Evolutionary conservation across 2,113 vertebrate species (phyloP).

Genomic region (Saguinus imperator): DNA sequence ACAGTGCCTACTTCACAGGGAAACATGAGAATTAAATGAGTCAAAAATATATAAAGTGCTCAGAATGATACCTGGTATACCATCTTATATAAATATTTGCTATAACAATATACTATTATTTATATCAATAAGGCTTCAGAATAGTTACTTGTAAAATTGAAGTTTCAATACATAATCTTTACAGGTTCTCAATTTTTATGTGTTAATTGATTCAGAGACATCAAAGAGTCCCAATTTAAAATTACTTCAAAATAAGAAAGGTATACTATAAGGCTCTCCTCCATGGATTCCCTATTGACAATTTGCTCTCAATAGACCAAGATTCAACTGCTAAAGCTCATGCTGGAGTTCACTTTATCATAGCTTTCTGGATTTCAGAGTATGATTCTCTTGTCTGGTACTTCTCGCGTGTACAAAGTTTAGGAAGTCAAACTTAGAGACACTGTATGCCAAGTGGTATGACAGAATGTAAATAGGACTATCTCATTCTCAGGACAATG

Average conservation of each 20-base stretch:
- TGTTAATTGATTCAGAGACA: background rate
- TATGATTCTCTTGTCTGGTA: background rate
- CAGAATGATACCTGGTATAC: background rate
- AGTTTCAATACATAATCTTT: background rate
- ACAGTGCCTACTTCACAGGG: background rate
- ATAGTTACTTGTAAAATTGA: background rate
- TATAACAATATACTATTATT: background rate
- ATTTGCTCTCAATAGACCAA: background rate
- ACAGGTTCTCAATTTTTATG: background rate
- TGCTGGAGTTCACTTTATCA: background rate
- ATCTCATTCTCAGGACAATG: background rate
- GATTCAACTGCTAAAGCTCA: background rate
- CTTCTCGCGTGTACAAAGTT: background rate
- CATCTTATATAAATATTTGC: background rate
- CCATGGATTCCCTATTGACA: background rate
- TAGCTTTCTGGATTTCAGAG: background rate
- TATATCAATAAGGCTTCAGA: background rate
- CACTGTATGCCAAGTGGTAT: background rate
- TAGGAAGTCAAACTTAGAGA: background rate
- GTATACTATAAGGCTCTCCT: background rate
- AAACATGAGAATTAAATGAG: conserved; percentile 2
- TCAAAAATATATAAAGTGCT: background rate
- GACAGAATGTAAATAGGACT: background rate
- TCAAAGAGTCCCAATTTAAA: background rate
- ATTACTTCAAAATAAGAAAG: background rate